A percentile compares a stretch with the other conserved stretches of the same genome.
Evolutionary conservation across 2,888 invertebrate genomes (phyloP).

Genomic region (Andrena flavipes): DNA sequence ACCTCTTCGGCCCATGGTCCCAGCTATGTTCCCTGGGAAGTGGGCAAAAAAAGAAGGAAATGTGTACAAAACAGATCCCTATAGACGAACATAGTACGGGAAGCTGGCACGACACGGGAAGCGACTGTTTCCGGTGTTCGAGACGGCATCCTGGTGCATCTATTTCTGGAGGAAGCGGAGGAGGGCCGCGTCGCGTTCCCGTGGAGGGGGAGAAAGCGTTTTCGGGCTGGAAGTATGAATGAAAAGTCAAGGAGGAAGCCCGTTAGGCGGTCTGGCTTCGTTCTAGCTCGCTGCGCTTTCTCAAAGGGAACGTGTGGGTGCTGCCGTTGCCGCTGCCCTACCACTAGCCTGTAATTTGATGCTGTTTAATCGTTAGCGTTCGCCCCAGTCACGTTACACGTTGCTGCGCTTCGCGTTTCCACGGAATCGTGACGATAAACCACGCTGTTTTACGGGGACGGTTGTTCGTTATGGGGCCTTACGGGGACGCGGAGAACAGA

Average conservation of each 20-base stretch:
- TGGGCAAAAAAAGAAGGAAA: not conserved
- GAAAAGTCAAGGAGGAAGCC: conserved; percentile 57
- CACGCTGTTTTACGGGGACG: conserved; percentile 25
- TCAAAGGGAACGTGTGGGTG: conserved; percentile 59
- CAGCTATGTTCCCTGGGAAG: not conserved
- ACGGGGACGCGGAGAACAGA: not conserved
- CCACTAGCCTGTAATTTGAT: conserved; percentile 54
- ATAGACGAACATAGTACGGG: conserved; percentile 33
- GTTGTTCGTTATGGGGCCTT: not conserved
- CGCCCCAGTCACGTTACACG: conserved; percentile 28
- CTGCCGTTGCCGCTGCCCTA: conserved; percentile 26
- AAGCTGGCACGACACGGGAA: conserved; percentile 63
- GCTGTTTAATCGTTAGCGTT: conserved; percentile 51
- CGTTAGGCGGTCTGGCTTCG: conserved; percentile 57
- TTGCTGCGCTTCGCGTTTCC: conserved; percentile 29
- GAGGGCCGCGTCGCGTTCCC: not conserved
- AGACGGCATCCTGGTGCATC: conserved; percentile 62
- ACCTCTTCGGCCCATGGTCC: no score
- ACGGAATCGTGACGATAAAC: conserved; percentile 34
- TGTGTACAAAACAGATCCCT: not conserved
- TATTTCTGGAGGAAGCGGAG: conserved; percentile 60
- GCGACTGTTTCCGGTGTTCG: conserved; percentile 63
- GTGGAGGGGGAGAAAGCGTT: conserved; percentile 16
- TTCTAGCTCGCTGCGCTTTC: conserved; percentile 56
- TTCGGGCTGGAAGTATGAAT: conserved; percentile 57